Percentiles rank a stretch among this genome's conserved stretches.
Conservation (phyloP, 2,797 vertebrate genomes). For the Notolabrus celidotus region DNA sequence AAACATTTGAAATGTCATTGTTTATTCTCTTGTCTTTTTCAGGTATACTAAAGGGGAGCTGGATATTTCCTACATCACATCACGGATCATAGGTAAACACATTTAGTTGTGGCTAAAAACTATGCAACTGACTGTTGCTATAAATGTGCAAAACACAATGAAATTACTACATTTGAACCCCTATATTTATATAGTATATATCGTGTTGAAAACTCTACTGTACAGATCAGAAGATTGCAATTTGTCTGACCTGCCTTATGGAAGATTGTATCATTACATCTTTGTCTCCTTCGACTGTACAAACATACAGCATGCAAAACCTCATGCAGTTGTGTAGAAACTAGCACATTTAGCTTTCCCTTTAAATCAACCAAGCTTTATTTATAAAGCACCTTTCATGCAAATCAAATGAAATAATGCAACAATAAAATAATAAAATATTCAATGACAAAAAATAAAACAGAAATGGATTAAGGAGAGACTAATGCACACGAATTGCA, state of each 20-base stretch:
- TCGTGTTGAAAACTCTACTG: background rate
- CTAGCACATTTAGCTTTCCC: background rate
- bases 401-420: too few relatives aligned
- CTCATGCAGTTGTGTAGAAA: background rate
- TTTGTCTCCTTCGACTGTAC: background rate
- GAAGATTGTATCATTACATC: background rate
- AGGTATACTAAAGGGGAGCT: conserved; percentile 99
- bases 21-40: conserved; percentile 48
- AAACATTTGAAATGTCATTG: background rate
- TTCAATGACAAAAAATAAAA: too few relatives aligned
- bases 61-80: conserved; percentile 98
- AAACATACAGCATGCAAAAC: background rate
- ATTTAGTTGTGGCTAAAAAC: background rate
- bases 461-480: too few relatives aligned
- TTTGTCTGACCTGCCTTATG: background rate
- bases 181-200: too few relatives aligned
- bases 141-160: too few relatives aligned
- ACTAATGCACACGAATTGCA: too few relatives aligned
- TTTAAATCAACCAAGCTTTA: too few relatives aligned
- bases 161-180: too few relatives aligned
- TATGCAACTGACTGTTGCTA: background rate
- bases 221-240: background rate
- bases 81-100: conserved; percentile 95
- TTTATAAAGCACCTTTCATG: too few relatives aligned
- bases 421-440: too few relatives aligned